phyloP scores from a whole-genome alignment of 2,113 vertebrate genomes.

The Macrotus californicus region DNA sequence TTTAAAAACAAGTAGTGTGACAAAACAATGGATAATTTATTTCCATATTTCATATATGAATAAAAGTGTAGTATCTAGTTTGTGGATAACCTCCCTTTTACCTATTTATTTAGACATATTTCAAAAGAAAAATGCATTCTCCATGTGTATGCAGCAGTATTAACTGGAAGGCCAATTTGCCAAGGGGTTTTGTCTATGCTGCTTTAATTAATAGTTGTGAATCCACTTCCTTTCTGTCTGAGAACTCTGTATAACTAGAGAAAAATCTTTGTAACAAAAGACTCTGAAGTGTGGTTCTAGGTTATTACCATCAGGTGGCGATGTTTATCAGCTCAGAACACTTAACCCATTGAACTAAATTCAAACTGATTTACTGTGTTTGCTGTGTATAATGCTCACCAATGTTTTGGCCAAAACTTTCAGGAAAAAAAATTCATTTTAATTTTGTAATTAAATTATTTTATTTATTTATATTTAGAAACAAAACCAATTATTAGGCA shows the following conservation, averaged over 20 bases:
- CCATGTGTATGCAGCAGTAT: fast-evolving
- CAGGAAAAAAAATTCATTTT: too few relatives aligned
- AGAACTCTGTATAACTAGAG: background rate
- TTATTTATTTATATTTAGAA: too few relatives aligned
- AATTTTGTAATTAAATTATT: too few relatives aligned
- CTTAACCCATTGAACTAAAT: background rate
- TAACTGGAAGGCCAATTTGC: background rate
- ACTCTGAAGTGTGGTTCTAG: background rate
- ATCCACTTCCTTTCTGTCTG: background rate
- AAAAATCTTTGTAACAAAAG: background rate
- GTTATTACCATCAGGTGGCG: background rate
- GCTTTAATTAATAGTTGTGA: background rate
- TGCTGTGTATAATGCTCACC: too few relatives aligned
- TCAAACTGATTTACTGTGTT: background rate
- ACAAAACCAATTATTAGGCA: too few relatives aligned
- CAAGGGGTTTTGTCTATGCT: background rate
- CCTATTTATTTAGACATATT: background rate
- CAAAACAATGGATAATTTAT: background rate
- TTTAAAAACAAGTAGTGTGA: background rate
- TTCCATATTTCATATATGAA: background rate
- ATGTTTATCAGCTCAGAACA: background rate
- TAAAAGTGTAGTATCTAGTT: background rate
- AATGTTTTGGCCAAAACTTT: too few relatives aligned
- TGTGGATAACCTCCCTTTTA: background rate
- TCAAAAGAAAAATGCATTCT: background rate